A percentile compares a stretch with the other conserved stretches of the same genome.
phyloP scores from a whole-genome alignment of 2,113 vertebrate genomes.

The Zosterops hypoxanthus region DNA sequence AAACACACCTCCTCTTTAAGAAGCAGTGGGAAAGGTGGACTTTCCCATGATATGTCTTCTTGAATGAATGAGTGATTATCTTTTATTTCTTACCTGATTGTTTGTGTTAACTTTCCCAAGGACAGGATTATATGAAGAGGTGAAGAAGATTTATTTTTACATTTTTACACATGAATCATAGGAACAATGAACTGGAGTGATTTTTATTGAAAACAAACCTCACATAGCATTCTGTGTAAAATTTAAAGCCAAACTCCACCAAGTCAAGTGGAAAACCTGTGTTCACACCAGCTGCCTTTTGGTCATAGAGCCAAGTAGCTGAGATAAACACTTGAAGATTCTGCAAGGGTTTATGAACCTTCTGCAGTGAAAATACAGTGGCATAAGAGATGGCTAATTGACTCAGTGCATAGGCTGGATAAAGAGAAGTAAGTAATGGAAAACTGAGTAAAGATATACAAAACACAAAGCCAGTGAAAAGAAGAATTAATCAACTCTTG shows the following conservation, averaged over 20 bases:
- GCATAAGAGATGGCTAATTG: not conserved
- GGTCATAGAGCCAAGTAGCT: not conserved
- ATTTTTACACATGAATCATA: not conserved
- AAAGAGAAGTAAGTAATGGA: not conserved
- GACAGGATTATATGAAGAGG: not conserved
- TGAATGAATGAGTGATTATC: not conserved
- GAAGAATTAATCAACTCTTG: not conserved
- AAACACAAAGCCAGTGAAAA: not conserved
- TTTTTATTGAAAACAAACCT: not conserved
- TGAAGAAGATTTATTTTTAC: not conserved
- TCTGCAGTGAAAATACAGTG: not conserved
- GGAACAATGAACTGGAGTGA: not conserved
- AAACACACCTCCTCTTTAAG: not conserved
- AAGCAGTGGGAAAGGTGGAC: not conserved
- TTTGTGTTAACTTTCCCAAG: not conserved
- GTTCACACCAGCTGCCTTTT: not conserved
- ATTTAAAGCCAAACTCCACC: not conserved
- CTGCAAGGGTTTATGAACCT: not conserved
- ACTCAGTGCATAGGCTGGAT: not conserved
- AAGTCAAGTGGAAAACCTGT: not conserved
- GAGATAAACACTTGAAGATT: not conserved
- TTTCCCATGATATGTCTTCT: not conserved
- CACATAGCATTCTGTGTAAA: not conserved
- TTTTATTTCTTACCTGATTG: not conserved
- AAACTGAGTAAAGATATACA: not conserved